A percentile compares a stretch with the other conserved stretches of the same genome.
Conservation (phyloP, 30 jellyfish, hydroid and myxozoan species). For the Nemopilema nomurai region DNA sequence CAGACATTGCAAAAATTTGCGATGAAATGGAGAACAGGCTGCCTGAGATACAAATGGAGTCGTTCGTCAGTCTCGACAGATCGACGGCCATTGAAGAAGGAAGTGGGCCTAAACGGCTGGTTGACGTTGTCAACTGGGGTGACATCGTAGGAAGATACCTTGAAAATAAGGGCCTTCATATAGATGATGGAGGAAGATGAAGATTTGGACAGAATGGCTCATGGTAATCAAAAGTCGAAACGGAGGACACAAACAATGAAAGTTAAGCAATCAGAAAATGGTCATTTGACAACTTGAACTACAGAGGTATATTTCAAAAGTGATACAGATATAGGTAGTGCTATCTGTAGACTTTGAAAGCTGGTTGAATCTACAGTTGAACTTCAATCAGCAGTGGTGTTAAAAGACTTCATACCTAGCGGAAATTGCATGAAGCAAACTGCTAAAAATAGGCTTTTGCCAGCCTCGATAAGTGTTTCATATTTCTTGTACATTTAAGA, state of each 20-base stretch:
- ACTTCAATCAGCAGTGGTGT: too few relatives aligned
- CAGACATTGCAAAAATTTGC: slow-evolving; percentile 62
- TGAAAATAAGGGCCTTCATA: slow-evolving; percentile 74
- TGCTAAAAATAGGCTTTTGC: too few relatives aligned
- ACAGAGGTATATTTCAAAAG: not conserved
- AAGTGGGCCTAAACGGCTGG: slow-evolving; percentile 63
- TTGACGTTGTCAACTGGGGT: slow-evolving; percentile 81
- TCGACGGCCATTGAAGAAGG: slow-evolving; percentile 68
- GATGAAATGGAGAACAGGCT: slow-evolving; percentile 70
- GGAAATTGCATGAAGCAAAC: too few relatives aligned
- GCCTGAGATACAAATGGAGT: slow-evolving; percentile 76
- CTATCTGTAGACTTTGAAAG: not conserved
- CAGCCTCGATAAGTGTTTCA: too few relatives aligned
- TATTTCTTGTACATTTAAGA: too few relatives aligned
- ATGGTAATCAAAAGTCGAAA: slow-evolving; percentile 6
- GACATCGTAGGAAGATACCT: slow-evolving; percentile 59
- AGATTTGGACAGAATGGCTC: slow-evolving; percentile 22
- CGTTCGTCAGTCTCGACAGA: slow-evolving; percentile 69
- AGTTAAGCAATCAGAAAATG: slow-evolving; percentile 27
- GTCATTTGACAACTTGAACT: not conserved
- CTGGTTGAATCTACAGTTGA: too few relatives aligned
- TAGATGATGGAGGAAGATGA: slow-evolving; percentile 64
- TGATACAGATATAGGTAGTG: not conserved
- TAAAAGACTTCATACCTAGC: too few relatives aligned
- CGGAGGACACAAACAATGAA: slow-evolving; percentile 46